Percentiles rank a stretch among this genome's conserved stretches.
phyloP scores from a whole-genome alignment of 2,797 vertebrate genomes.

The Aotus griseimembra region DNA sequence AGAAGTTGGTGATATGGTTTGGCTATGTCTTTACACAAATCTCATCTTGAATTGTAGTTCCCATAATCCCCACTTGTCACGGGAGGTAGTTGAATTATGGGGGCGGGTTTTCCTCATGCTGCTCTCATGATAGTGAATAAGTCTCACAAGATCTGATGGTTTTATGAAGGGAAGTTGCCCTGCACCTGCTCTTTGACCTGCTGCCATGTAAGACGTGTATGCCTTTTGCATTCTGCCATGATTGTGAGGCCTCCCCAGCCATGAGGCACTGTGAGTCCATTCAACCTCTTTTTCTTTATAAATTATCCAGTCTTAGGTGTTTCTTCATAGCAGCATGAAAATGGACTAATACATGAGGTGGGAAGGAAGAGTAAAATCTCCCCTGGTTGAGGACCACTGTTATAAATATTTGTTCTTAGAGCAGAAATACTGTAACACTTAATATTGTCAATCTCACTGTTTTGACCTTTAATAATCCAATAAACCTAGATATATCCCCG shows the following conservation, averaged over 20 bases:
- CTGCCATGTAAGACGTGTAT: not conserved
- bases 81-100: not conserved
- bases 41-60: not conserved
- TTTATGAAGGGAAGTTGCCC: not conserved
- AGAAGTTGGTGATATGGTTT: not conserved
- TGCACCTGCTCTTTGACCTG: not conserved
- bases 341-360: not conserved
- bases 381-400: not conserved
- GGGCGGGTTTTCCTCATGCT: not conserved
- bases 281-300: not conserved
- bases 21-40: not conserved
- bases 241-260: not conserved
- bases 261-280: not conserved
- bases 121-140: not conserved
- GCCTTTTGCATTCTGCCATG: not conserved
- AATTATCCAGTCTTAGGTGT: not conserved
- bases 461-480: not conserved
- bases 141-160: not conserved
- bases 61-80: not conserved
- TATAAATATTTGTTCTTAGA: conserved; percentile 6
- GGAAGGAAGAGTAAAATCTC: not conserved
- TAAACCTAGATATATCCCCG: not conserved
- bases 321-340: not conserved
- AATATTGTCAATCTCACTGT: not conserved
- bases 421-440: not conserved